Evolutionary conservation across 2,113 vertebrate genomes (phyloP), one percentile per base, ranked within the genome.

Genomic region (Cryptoleucopteryx plumbea): DNA sequence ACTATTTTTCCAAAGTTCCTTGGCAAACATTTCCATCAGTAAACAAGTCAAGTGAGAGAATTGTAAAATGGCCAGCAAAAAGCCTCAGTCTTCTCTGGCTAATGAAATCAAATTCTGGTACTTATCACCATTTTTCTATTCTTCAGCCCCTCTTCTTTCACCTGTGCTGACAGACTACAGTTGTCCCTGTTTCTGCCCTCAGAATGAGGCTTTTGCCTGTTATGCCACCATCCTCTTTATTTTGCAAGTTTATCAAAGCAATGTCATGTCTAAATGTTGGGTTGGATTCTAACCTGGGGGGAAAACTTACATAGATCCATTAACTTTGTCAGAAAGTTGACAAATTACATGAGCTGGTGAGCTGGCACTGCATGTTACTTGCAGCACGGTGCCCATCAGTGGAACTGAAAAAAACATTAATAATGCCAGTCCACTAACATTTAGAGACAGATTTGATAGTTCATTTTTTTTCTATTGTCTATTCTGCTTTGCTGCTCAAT

Each of bases 1-100:
- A 94, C 87, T 94, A 84, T 96, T 98, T 97, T 95, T 96, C 94
- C 86, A 93, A 91, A 88, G 96, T 95, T 83, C 90, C 88, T 94
- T 98, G 95, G 94, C 93, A 97, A 95, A 85, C 13, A 70, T 95
- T 93, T 63, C 77, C 86, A 97, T 96, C 86, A 94, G 91, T 97
- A 97, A 98, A 97, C 74, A 95, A 95, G 82, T 90, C 86, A 89
- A 83, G 71, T 36, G 38, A 79, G 94, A 90, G 79, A 78, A 68
- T 83, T 96, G 53, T 91, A 81, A 92, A 96, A 92, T 65, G 71
- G 71, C 71, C 65, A 93, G 75, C 65, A 88, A 91, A 92, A 79
- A 66, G 20, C 9, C 26, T 92, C 79, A 23, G 17, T 92, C 73
- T 74, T 59, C 23, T 82, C 72, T 67, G 72, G 68, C 55, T 90